These are phyloP conservation scores for Salticus scenicus DNA, from an alignment of 2,888 invertebrate species.

Conservation along the genomic window DNA sequence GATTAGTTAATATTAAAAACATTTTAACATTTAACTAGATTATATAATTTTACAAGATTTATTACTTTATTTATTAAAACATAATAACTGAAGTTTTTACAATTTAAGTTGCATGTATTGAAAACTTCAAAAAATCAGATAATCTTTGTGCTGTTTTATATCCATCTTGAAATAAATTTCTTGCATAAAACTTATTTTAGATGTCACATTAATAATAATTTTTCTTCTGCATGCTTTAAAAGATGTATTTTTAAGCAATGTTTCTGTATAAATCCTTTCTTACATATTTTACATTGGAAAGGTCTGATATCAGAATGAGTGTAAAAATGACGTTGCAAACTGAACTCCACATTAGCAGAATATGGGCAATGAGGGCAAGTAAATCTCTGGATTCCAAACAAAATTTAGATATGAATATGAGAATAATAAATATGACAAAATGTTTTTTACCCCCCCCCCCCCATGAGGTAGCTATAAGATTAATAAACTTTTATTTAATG, in stretches of 20 bases:
- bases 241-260: conserved; percentile 35
- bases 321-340: conserved; percentile 17
- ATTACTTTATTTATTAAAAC: too few relatives aligned
- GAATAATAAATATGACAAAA: too few relatives aligned
- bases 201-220: conserved; percentile 21
- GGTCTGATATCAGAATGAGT: conserved; percentile 31
- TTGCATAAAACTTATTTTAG: conserved; percentile 34
- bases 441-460: too few relatives aligned
- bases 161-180: conserved; percentile 39
- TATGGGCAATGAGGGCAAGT: conserved; percentile 31
- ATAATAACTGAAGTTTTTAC: too few relatives aligned
- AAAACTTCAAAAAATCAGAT: too few relatives aligned
- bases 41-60: too few relatives aligned
- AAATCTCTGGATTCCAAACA: conserved; percentile 10
- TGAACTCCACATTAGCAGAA: background rate
- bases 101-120: too few relatives aligned
- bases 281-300: conserved; percentile 28
- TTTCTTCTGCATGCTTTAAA: conserved; percentile 27
- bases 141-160: conserved; percentile 17
- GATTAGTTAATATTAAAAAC: too few relatives aligned
- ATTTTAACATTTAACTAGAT: too few relatives aligned
- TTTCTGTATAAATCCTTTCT: conserved; percentile 39
- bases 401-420: too few relatives aligned
- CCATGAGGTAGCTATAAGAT: too few relatives aligned
- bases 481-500: too few relatives aligned